Evolutionary conservation across 2,888 invertebrate species (phyloP).

Genomic region (Zonitis immaculata): DNA sequence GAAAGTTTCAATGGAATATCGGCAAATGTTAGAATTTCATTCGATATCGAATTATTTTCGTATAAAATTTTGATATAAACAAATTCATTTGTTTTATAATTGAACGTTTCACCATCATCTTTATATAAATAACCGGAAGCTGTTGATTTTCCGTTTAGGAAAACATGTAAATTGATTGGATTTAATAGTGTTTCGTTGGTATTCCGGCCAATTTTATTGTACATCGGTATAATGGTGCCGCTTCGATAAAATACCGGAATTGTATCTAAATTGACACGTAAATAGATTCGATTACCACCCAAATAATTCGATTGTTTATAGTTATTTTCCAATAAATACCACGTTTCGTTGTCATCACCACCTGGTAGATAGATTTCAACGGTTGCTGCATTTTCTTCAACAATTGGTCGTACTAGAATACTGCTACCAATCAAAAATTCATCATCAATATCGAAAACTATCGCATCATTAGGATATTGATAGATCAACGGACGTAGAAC

Average conservation of each 20-base stretch:
- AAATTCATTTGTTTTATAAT: conserved; percentile 4
- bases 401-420: conserved; percentile 80
- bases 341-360: conserved; percentile 57
- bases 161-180: conserved; percentile 31
- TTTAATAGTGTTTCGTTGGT: conserved; percentile 28
- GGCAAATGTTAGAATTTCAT: no score
- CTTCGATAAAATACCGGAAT: conserved; percentile 36
- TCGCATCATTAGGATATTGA: conserved; percentile 77
- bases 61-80: neutral
- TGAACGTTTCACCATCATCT: conserved; percentile 8
- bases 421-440: conserved; percentile 66
- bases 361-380: conserved; percentile 85
- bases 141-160: conserved; percentile 18
- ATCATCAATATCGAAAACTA: conserved; percentile 74
- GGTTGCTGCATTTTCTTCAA: conserved; percentile 65
- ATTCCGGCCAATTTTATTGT: conserved; percentile 23
- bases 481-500: conserved; percentile 86
- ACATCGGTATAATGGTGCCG: conserved; percentile 35
- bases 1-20: no score
- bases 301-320: neutral
- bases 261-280: conserved; percentile 22
- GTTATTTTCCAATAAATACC: conserved; percentile 55
- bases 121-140: conserved; percentile 7
- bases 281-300: neutral
- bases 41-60: neutral